These are phyloP conservation scores for Andrena trimmerana DNA, from an alignment of 2,888 invertebrate species.

Conservation along the genomic window DNA sequence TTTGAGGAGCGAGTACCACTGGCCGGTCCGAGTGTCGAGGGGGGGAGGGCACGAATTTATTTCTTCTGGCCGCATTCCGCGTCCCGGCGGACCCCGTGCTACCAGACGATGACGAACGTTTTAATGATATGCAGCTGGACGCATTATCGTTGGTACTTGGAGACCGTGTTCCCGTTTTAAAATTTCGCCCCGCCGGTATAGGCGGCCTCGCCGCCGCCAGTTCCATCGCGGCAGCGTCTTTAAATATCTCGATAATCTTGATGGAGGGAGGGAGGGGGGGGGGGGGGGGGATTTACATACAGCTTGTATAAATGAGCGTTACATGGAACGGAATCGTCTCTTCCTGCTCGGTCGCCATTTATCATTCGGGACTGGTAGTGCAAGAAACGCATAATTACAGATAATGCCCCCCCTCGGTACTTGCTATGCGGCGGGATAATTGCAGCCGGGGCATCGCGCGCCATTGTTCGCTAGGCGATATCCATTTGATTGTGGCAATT, in stretches of 20 bases:
- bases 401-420: constrained; percentile 57
- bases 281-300: constrained; percentile 38
- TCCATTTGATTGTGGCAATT: constrained; percentile 49
- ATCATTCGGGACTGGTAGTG: constrained; percentile 60
- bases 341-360: constrained; percentile 58
- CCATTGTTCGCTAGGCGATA: constrained; percentile 56
- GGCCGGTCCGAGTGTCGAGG: constrained; percentile 20
- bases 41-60: constrained; percentile 48
- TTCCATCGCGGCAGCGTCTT: constrained; percentile 1
- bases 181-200: constrained; percentile 7
- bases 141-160: constrained; percentile 18
- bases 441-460: constrained; percentile 47
- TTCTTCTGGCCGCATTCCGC: constrained; percentile 55
- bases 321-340: constrained; percentile 47
- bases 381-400: constrained; percentile 69
- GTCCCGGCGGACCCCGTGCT: constrained; percentile 10
- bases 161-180: not conserved
- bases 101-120: constrained; percentile 41
- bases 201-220: not conserved
- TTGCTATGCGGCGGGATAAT: constrained; percentile 64
- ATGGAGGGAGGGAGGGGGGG: not conserved
- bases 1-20: constrained; percentile 46
- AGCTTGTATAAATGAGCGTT: constrained; percentile 37
- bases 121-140: constrained; percentile 49
- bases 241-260: constrained; percentile 27